Evolutionary conservation across 2,797 vertebrate genomes (phyloP), one percentile per base, ranked within the genome.

Genomic region (Gadopsis marmoratus): DNA sequence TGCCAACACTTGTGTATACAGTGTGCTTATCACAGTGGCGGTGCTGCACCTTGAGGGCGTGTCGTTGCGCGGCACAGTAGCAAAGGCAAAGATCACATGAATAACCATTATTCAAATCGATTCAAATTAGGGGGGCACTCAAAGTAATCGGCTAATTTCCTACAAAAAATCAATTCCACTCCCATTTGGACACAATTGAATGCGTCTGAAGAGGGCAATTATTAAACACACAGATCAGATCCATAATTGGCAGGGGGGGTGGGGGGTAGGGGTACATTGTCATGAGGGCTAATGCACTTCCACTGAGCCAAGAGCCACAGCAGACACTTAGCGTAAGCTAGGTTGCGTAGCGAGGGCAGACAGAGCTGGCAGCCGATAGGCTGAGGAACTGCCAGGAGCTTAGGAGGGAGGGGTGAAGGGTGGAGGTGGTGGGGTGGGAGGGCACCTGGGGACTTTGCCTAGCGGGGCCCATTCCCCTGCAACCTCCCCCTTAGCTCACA

Each of bases 91-190:
- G 92, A 95, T 94, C 94, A 95, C 93, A 95, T 91, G 92, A 94
- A 95, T 94, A 93, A 93, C 92, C 95, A 95, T 95, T 95, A 95
- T 95, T 95, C 93, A 95, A 95, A 95, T 95, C 93, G 88, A 94
- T 93, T 95, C 92, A 95, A 95, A 95, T 95, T 93, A 94, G 92
- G 89, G 82, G 89, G 90, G 88, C 90, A 94, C 94, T 95, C 93
- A 93, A 93, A 93, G 93, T 94, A 95, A 95, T 95, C 94, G 93
- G 94, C 93, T 94, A 95, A 95, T 94, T 95, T 95, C 93, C 93
- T 91, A 89, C 88, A 92, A 94, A 94, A 95, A 95, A 95, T 95
- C 95, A 95, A 95, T 95, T 95, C 92, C 91, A 92, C 91, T 94
- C 93, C 94, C 93, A 92, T 92, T 93, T 92, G 91, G 93, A 93